These are phyloP conservation scores for Watsonalla cultraria DNA, from an alignment of 2,888 invertebrate genomes.

Conservation along the genomic window DNA sequence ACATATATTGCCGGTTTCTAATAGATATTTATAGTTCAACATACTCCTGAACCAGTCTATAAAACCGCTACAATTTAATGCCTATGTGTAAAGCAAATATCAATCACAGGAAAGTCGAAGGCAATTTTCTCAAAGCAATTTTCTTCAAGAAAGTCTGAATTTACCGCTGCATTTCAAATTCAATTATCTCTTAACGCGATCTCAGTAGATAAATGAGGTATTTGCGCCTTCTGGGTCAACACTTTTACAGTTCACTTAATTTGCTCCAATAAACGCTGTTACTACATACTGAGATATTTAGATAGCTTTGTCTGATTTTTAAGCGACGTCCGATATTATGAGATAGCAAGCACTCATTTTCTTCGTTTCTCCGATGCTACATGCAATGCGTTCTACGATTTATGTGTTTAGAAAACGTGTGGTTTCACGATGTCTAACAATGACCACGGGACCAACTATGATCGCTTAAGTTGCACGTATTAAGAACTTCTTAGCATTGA, in stretches of 20 bases:
- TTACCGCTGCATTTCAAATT: constrained; percentile 5
- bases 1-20: no score
- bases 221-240: constrained; percentile 18
- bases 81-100: constrained; percentile 15
- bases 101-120: constrained; percentile 42
- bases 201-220: constrained; percentile 3
- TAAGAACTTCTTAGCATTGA: no score
- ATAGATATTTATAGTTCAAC: no score
- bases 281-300: constrained; percentile 29
- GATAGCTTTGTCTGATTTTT: constrained; percentile 36
- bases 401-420: neutral
- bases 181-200: constrained; percentile 6
- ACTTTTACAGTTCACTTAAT: constrained; percentile 45
- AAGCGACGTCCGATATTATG: neutral
- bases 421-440: neutral
- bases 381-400: neutral
- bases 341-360: neutral
- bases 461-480: no score
- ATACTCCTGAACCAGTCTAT: no score
- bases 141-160: constrained; percentile 25
- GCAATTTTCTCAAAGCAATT: constrained; percentile 27
- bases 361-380: neutral
- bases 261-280: constrained; percentile 37
- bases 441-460: no score
- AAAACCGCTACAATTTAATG: neutral